Conservation (phyloP, 2,888 invertebrate genomes). For the Synergus laeviventris region DNA sequence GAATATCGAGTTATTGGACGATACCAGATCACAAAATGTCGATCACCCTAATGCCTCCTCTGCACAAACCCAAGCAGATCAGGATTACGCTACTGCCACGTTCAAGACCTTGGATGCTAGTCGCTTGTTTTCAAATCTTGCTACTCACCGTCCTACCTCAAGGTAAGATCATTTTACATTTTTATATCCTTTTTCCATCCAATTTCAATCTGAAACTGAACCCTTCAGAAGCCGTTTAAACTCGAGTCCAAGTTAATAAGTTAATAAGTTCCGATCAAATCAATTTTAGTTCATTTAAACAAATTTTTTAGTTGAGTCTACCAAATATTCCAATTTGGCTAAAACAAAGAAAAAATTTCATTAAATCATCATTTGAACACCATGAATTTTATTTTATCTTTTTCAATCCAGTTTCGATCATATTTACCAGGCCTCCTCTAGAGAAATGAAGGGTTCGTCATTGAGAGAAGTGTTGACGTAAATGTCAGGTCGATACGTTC, state of each 20-base stretch:
- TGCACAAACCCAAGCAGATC: constrained; percentile 42
- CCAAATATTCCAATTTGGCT: too few relatives aligned
- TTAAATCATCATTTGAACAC: too few relatives aligned
- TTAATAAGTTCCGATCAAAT: too few relatives aligned
- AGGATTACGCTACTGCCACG: constrained; percentile 23
- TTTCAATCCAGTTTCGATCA: background rate
- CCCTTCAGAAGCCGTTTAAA: too few relatives aligned
- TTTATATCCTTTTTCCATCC: background rate
- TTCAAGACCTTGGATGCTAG: constrained; percentile 62
- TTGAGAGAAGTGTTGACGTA: constrained; percentile 19
- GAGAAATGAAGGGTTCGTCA: constrained; percentile 19
- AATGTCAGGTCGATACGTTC: constrained; percentile 27
- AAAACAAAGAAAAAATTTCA: too few relatives aligned
- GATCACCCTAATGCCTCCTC: constrained; percentile 46
- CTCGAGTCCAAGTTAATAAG: too few relatives aligned
- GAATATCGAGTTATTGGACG: constrained; percentile 51
- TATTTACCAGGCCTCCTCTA: constrained; percentile 2
- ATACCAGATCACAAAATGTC: constrained; percentile 49
- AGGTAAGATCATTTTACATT: constrained; percentile 62
- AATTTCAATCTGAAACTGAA: background rate
- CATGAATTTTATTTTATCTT: too few relatives aligned
- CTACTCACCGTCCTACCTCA: constrained; percentile 71
- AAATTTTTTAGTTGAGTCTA: too few relatives aligned
- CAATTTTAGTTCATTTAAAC: too few relatives aligned
- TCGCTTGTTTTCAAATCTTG: constrained; percentile 63